A percentile compares a stretch with the other conserved stretches of the same genome.
These are phyloP conservation scores for Melanotaenia maccullochi DNA, from an alignment of 2,797 vertebrate genomes.

Conservation along the genomic window DNA sequence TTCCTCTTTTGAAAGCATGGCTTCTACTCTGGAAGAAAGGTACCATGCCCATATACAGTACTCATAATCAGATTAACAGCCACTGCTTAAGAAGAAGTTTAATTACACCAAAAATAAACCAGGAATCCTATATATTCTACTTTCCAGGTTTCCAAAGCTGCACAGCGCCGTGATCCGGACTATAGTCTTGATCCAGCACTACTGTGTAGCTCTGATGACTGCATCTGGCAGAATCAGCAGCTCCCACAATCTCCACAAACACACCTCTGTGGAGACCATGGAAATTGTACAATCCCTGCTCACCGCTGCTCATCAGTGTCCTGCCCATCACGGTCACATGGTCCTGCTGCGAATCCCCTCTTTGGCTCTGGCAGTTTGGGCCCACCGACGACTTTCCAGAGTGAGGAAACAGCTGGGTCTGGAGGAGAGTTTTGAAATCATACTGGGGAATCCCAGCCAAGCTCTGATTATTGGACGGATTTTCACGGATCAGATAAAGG, in stretches of 20 bases:
- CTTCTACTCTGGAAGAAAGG: conserved; percentile 93
- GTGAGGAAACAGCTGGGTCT: conserved; percentile 91
- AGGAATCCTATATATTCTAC: background rate
- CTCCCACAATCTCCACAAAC: conserved; percentile 88
- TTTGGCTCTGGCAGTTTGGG: conserved; percentile 88
- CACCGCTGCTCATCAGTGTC: conserved; percentile 88
- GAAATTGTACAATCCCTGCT: conserved; percentile 95
- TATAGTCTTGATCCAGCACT: conserved; percentile 94
- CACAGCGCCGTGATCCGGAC: conserved; percentile 97
- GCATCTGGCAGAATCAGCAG: conserved; percentile 85
- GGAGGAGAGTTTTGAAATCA: conserved; percentile 93
- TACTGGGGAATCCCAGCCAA: conserved; percentile 89
- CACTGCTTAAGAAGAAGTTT: background rate
- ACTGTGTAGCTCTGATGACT: conserved; percentile 94
- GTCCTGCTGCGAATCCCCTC: conserved; percentile 95
- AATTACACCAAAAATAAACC: background rate
- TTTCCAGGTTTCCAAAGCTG: conserved; percentile 90
- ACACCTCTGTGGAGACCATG: conserved; percentile 96
- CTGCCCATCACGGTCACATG: conserved; percentile 94
- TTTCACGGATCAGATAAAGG: conserved; percentile 93
- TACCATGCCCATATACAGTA: conserved; percentile 57
- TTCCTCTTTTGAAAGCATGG: conserved; percentile 97
- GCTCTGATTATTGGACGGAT: conserved; percentile 87
- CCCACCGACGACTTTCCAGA: conserved; percentile 89
- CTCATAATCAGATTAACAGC: conserved; percentile 14